Percentiles rank a stretch among this genome's conserved stretches.
Evolutionary conservation across 1,140 invertebrate genomes (phyloP).

Genomic region (Drosophila ogumai): DNA sequence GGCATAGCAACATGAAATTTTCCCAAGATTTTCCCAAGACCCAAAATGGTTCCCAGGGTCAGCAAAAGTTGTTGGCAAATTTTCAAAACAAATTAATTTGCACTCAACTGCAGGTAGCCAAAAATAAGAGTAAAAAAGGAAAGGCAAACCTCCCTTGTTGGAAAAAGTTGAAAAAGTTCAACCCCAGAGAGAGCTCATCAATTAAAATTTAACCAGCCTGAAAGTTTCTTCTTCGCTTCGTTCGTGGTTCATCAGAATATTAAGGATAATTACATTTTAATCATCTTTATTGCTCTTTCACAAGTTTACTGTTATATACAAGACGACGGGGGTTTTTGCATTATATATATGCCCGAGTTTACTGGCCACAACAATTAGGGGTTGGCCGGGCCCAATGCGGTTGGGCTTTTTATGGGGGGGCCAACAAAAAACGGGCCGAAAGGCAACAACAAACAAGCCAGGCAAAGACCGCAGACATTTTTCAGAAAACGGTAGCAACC

Average conservation of each 20-base stretch:
- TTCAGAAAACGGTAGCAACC: conserved; percentile 79
- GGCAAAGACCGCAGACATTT: conserved; percentile 61
- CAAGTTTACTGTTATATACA: conserved; percentile 80
- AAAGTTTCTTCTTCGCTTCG: conserved; percentile 31
- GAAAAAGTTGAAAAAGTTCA: conserved; percentile 79
- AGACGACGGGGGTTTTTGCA: conserved; percentile 56
- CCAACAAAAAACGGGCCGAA: not conserved
- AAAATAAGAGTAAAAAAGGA: not conserved
- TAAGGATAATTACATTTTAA: conserved; percentile 84
- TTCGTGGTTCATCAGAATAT: conserved; percentile 72
- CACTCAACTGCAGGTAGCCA: conserved; percentile 64
- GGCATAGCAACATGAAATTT: not conserved
- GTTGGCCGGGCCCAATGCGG: conserved; percentile 67
- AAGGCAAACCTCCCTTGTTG: not conserved
- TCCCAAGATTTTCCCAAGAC: conserved; percentile 56
- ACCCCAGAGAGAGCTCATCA: conserved; percentile 75
- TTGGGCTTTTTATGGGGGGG: conserved; percentile 67
- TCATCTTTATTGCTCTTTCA: conserved; percentile 84
- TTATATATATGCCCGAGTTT: conserved; percentile 43
- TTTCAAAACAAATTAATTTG: conserved; percentile 81
- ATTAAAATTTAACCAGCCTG: conserved; percentile 70
- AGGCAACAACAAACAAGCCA: conserved; percentile 3
- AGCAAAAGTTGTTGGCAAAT: conserved; percentile 64
- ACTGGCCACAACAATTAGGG: conserved; percentile 78
- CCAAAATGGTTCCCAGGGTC: conserved; percentile 44